Evolutionary conservation across 2,888 invertebrate genomes (phyloP).

Genomic region (Pecten maximus): DNA sequence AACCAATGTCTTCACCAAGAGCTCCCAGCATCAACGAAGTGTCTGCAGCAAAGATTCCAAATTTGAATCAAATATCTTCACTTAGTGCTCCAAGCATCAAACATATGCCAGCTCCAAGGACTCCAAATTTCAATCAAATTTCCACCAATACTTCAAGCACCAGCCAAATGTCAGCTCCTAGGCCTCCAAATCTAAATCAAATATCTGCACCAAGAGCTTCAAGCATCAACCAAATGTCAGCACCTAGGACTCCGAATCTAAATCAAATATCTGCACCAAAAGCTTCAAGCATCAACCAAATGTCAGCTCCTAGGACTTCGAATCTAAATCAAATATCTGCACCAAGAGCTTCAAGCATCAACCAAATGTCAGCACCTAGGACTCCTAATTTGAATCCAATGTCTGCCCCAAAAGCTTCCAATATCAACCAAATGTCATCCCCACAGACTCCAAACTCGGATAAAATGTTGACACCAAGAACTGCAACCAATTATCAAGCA

Average conservation of each 20-base stretch:
- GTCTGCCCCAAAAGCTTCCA: background rate
- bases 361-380: background rate
- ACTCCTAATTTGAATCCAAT: background rate
- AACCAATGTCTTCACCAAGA: too few species aligned
- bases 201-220: background rate
- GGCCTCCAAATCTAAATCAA: background rate
- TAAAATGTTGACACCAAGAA: background rate
- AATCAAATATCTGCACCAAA: background rate
- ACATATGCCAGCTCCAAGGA: too few species aligned
- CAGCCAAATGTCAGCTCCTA: background rate
- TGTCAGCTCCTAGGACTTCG: background rate
- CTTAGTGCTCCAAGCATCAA: too few species aligned
- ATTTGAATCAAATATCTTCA: too few species aligned
- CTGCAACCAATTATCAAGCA: background rate
- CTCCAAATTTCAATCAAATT: background rate
- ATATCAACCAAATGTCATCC: background rate
- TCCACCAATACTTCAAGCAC: background rate
- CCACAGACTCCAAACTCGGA: background rate
- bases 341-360: background rate
- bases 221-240: background rate
- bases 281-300: background rate
- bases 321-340: background rate
- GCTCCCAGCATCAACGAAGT: too few species aligned
- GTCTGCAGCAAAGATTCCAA: too few species aligned
- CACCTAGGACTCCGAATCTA: too few species aligned